Evolutionary conservation across 2,888 invertebrate genomes (phyloP).

Genomic region (Rotaria sp.): DNA sequence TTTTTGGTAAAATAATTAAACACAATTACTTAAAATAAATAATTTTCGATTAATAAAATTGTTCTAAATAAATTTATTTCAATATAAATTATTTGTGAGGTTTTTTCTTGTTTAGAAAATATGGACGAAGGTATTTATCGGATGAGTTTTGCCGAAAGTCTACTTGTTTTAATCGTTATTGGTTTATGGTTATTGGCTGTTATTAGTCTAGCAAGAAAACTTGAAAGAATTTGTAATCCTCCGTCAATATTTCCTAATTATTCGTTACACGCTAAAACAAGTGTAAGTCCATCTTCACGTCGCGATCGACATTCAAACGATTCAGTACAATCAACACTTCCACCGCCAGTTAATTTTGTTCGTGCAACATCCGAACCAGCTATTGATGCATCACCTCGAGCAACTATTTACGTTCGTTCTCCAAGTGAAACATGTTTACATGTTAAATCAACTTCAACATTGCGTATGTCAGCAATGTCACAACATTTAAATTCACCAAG

Average conservation of each 20-base stretch:
- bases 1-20: too few relatives aligned
- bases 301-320: neutral
- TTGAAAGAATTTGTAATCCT: slow-evolving; percentile 6
- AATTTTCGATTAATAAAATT: neutral
- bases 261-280: neutral
- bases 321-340: neutral
- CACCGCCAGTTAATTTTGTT: neutral
- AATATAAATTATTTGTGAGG: neutral
- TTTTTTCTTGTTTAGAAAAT: neutral
- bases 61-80: neutral
- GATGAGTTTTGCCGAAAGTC: slow-evolving; percentile 11
- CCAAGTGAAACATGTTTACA: slow-evolving; percentile 17
- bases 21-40: neutral
- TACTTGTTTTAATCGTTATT: slow-evolving; percentile 9
- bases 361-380: slow-evolving; percentile 16
- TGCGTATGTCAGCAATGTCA: neutral
- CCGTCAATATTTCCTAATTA: slow-evolving; percentile 18
- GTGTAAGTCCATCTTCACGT: neutral
- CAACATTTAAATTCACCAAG: neutral
- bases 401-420: neutral
- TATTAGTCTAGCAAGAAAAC: slow-evolving; percentile 26
- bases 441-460: slow-evolving; percentile 15
- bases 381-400: slow-evolving; percentile 26
- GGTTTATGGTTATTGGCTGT: slow-evolving; percentile 22
- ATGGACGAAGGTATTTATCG: neutral